A percentile compares a stretch with the other conserved stretches of the same genome.
These are phyloP conservation scores for Calephelis nemesis DNA, from an alignment of 1,140 invertebrate genomes.

Conservation along the genomic window DNA sequence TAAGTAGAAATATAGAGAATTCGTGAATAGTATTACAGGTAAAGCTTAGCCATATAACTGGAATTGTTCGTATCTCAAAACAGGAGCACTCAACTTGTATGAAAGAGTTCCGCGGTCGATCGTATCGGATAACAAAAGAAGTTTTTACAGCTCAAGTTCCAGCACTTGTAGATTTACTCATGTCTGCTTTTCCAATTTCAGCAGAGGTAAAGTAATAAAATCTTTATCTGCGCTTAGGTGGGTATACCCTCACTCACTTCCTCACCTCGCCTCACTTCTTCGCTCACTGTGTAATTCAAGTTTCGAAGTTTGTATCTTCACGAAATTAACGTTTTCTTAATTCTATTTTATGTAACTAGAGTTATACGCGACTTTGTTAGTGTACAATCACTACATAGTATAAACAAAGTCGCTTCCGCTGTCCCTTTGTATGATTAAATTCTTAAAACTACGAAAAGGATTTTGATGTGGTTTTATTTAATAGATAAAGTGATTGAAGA, in stretches of 20 bases:
- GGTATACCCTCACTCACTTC: neutral
- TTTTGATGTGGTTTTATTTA: too few relatives aligned
- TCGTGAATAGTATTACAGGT: too few relatives aligned
- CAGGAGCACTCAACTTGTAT: conserved; percentile 44
- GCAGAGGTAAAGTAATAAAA: conserved; percentile 59
- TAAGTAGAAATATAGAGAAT: too few relatives aligned
- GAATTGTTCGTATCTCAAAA: conserved; percentile 38
- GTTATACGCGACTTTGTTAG: too few relatives aligned
- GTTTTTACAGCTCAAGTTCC: conserved; percentile 72
- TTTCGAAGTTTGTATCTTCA: conserved; percentile 1
- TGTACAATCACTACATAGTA: too few relatives aligned
- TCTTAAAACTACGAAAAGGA: too few relatives aligned
- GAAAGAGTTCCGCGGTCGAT: conserved; percentile 62
- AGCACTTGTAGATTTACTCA: conserved; percentile 46
- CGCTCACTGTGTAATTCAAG: conserved; percentile 7
- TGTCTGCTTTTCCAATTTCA: conserved; percentile 70
- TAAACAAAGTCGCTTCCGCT: too few relatives aligned
- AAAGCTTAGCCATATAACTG: neutral
- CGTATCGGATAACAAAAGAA: conserved; percentile 75
- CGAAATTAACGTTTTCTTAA: conserved; percentile 13
- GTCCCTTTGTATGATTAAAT: too few relatives aligned
- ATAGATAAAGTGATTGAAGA: too few relatives aligned
- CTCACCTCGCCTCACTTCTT: neutral
- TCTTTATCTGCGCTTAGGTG: conserved; percentile 15
- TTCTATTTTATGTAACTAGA: neutral